Evolutionary conservation across 2,888 invertebrate species (phyloP), one percentile per base, ranked within the genome.

Genomic region (Parasteatoda lunata): DNA sequence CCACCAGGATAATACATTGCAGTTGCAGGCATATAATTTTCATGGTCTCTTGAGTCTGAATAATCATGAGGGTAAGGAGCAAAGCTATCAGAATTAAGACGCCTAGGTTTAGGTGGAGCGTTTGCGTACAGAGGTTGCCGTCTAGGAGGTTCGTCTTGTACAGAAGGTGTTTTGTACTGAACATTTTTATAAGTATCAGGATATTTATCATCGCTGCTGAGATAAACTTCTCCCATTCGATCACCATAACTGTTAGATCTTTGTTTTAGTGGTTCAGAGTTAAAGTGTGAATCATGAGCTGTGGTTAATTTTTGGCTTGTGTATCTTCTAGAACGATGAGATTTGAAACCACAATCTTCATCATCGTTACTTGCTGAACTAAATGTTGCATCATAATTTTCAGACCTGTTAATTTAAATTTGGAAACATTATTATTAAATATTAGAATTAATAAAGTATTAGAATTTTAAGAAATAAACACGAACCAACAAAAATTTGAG

Each of bases 71-170:
- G 88, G 75, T 89, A 84, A 7, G 88, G 59, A 2, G 77, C 75
- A 76, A 77, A 89, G 6, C 77, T 76, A 65, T 89, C 88, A 73
- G 85, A 84, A 8, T 84, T 77, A 59, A 96, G 94, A 79, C 97
- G 94, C 91, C 96, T 93, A 0, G 97, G 97, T 91, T 97, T 97
- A 0, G 97, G 97, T 11, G 97, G 97, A 4, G 97, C 97, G 92
- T 97, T 97, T 0, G 96, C 97, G 91, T 97, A 97, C 1, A 97
- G 94, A 0, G 97, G 96, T 90, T 95, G 95, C 5, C 93, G 93
- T 84, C 82, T 86, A 13, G 80, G 85, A 68, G 30, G 15, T 30
- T 68, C 66, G 9, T 68, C 5, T 77, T 77, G 15, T 30, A 70
- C 5, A 15, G 59, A 51, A 59, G 72, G 11, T 47, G 54, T 73